phyloP scores from a whole-genome alignment of 35 echinoderm and acorn worm species.

The Stichopus chloronotus region DNA sequence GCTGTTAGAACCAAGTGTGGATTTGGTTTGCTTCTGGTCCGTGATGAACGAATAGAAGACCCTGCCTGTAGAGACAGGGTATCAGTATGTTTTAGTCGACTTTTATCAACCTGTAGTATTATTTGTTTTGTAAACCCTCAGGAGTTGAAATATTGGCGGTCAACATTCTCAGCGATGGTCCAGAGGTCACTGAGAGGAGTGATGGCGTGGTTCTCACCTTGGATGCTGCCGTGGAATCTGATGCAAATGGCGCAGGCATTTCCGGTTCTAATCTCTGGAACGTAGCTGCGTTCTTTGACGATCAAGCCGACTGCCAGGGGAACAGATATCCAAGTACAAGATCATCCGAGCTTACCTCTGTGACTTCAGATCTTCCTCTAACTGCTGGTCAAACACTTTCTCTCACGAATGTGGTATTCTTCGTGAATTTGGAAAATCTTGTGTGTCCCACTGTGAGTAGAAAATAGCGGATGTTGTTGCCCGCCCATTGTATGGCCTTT shows the following conservation, averaged over 20 bases:
- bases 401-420: neutral
- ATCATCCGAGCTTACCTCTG: neutral
- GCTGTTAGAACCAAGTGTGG: too few species aligned
- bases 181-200: neutral
- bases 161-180: neutral
- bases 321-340: neutral
- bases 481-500: too few species aligned
- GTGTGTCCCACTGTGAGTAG: constrained; percentile 6
- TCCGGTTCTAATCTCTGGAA: neutral
- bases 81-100: too few species aligned
- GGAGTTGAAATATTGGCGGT: constrained; percentile 22
- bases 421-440: constrained; percentile 7
- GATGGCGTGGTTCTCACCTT: neutral
- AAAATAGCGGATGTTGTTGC: too few species aligned
- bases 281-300: neutral
- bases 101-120: too few species aligned
- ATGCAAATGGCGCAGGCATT: neutral
- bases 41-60: too few species aligned
- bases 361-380: neutral
- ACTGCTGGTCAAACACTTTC: constrained; percentile 10
- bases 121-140: neutral
- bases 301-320: constrained; percentile 15
- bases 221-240: neutral
- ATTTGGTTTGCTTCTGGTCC: too few species aligned
- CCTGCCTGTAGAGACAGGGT: too few species aligned